phyloP scores from a whole-genome alignment of 2,113 vertebrate genomes.

The Indicator maculatus region DNA sequence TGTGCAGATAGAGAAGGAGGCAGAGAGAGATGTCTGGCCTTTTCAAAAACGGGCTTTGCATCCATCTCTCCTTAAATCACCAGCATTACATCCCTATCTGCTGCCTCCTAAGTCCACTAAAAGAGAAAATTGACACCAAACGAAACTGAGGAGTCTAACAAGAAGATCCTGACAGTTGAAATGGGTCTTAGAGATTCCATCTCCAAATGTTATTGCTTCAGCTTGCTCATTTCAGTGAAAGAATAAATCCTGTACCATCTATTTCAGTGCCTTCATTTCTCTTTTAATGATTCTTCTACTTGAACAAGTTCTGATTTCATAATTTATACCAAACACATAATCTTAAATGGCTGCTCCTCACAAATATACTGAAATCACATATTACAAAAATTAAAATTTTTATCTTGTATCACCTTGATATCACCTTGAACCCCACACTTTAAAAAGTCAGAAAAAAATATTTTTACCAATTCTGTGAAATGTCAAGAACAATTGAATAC shows the following conservation, averaged over 20 bases:
- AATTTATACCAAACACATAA: neutral
- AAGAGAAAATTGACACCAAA: conserved; percentile 42
- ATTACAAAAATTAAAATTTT: neutral
- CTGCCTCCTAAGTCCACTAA: conserved; percentile 18
- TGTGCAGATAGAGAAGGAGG: conserved; percentile 30
- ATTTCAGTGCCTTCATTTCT: neutral
- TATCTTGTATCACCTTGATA: neutral
- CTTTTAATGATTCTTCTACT: neutral
- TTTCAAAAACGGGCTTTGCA: conserved; percentile 54
- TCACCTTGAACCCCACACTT: neutral
- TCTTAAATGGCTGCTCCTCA: neutral
- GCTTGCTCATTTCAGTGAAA: neutral
- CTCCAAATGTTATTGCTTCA: conserved; percentile 39
- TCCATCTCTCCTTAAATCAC: neutral
- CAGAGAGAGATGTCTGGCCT: conserved; percentile 35
- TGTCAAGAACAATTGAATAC: neutral
- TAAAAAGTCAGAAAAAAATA: neutral
- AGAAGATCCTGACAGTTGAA: conserved; percentile 21
- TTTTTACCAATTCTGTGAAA: neutral
- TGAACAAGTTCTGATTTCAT: neutral
- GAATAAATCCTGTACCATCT: neutral
- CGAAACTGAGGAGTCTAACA: conserved; percentile 19
- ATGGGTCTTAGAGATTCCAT: conserved; percentile 9
- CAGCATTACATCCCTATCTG: neutral
- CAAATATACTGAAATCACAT: neutral